These are phyloP conservation scores for Tiliacea aurago DNA, from an alignment of 2,888 invertebrate species.

Conservation along the genomic window DNA sequence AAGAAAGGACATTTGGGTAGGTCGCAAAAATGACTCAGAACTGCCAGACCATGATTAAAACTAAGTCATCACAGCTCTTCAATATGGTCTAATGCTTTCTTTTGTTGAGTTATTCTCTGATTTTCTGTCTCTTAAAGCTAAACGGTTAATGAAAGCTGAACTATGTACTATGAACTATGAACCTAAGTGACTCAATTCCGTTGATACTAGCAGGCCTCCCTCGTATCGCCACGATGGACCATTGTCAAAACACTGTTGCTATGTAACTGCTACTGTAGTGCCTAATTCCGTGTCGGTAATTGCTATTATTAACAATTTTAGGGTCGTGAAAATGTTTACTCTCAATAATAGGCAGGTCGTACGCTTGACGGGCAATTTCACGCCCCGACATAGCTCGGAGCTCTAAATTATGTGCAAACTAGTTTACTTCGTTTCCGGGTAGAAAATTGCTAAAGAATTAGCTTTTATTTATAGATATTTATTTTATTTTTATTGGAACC, in stretches of 20 bases:
- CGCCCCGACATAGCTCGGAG: conserved; percentile 38
- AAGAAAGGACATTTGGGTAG: no score
- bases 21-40: no score
- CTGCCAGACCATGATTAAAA: no score
- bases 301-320: conserved; percentile 64
- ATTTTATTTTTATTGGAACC: neutral
- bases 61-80: neutral
- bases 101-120: neutral
- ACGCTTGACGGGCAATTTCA: conserved; percentile 60
- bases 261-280: conserved; percentile 17
- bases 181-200: neutral
- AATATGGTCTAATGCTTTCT: no score
- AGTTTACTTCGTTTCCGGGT: conserved; percentile 54
- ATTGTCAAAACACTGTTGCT: conserved; percentile 27
- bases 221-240: no score
- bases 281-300: conserved; percentile 55
- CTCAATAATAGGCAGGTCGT: conserved; percentile 51
- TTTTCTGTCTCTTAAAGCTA: neutral
- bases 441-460: conserved; percentile 45
- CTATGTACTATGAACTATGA: no score
- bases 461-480: conserved; percentile 6
- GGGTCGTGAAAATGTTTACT: conserved; percentile 64
- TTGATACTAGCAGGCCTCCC: neutral
- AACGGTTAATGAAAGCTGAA: neutral
- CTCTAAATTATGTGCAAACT: conserved; percentile 46